Percentiles rank a stretch among this genome's conserved stretches.
Conservation (phyloP, 2,797 vertebrate genomes). For the Pseudomugil gertrudae region DNA sequence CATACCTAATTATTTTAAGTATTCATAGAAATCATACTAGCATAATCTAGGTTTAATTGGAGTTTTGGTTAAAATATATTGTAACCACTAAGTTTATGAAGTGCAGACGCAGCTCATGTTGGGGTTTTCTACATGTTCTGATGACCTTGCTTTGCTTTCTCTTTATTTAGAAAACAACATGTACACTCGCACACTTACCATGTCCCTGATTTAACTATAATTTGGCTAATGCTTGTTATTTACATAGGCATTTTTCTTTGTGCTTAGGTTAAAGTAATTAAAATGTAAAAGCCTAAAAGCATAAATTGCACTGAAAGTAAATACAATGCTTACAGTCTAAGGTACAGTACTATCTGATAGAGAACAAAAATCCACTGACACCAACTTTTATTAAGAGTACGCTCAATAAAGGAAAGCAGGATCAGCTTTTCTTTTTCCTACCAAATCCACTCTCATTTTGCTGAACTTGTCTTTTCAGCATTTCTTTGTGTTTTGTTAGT, state of each 20-base stretch:
- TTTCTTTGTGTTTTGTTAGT: conserved; percentile 50
- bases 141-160: neutral
- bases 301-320: conserved; percentile 25
- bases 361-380: conserved; percentile 57
- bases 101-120: conserved; percentile 19
- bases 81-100: conserved; percentile 16
- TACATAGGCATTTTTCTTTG: neutral
- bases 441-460: conserved; percentile 54
- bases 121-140: neutral
- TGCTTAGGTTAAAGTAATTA: neutral
- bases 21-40: neutral
- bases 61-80: conserved; percentile 21
- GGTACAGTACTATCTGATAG: conserved; percentile 30
- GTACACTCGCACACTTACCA: neutral
- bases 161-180: neutral
- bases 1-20: conserved; percentile 1
- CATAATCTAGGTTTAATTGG: conserved; percentile 13
- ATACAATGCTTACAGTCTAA: conserved; percentile 42
- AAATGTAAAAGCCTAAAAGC: conserved; percentile 24
- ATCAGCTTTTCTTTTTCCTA: conserved; percentile 65
- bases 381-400: conserved; percentile 67
- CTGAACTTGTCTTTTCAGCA: conserved; percentile 56
- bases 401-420: conserved; percentile 64
- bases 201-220: neutral
- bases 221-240: neutral